Percentiles rank a stretch among this genome's conserved stretches.
These are phyloP conservation scores for Enhydra lutris DNA, from an alignment of 2,113 vertebrate genomes.

Conservation along the genomic window DNA sequence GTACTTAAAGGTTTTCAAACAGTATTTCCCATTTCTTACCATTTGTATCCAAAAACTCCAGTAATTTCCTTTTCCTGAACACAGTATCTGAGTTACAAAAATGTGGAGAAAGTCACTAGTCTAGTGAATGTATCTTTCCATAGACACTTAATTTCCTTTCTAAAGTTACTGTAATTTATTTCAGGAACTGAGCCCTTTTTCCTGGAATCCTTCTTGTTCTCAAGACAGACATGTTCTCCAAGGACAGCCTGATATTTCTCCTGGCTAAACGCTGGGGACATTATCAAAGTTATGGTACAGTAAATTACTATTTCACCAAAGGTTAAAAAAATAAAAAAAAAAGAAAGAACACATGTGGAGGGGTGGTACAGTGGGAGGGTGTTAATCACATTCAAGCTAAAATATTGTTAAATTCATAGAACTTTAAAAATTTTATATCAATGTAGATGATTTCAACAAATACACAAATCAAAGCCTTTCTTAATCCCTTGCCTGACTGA, in stretches of 20 bases:
- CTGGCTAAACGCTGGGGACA: slow-evolving; percentile 6
- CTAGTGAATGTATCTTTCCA: slow-evolving; percentile 39
- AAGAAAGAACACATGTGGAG: background rate
- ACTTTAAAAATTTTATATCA: slow-evolving; percentile 28
- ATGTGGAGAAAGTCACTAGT: background rate
- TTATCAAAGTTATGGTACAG: slow-evolving; percentile 22
- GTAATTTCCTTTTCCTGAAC: slow-evolving; percentile 76
- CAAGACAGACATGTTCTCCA: slow-evolving; percentile 32
- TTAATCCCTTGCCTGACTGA: slow-evolving; percentile 3
- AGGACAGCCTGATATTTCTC: slow-evolving; percentile 40
- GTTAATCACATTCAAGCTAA: slow-evolving; percentile 45
- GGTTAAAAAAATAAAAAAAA: background rate
- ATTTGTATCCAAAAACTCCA: slow-evolving; percentile 70
- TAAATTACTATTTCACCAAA: slow-evolving; percentile 35
- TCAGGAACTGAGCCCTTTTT: slow-evolving; percentile 26
- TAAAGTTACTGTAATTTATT: slow-evolving; percentile 50
- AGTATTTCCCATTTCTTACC: slow-evolving; percentile 66
- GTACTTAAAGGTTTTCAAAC: slow-evolving; percentile 76
- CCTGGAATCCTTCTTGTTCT: slow-evolving; percentile 25
- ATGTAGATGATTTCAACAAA: slow-evolving; percentile 47
- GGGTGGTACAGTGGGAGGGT: background rate
- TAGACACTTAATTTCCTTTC: slow-evolving; percentile 32
- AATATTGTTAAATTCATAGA: slow-evolving; percentile 45
- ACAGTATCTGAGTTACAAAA: slow-evolving; percentile 54
- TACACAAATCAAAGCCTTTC: slow-evolving; percentile 41